These are phyloP conservation scores for Volucella inanis DNA, from an alignment of 2,888 invertebrate genomes.

Conservation along the genomic window DNA sequence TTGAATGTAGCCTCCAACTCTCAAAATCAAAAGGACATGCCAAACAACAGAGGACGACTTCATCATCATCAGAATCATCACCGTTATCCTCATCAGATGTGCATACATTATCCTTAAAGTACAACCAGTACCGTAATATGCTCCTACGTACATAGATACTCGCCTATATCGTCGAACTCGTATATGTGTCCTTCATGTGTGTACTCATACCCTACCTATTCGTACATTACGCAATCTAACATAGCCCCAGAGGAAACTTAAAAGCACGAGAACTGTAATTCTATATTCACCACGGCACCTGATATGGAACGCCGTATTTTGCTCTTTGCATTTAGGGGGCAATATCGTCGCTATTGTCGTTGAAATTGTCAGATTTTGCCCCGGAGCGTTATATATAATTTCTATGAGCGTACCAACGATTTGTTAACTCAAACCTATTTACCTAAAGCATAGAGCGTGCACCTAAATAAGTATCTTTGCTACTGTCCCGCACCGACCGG, in stretches of 20 bases:
- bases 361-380: constrained; percentile 41
- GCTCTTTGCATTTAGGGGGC: neutral
- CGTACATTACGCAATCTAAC: constrained; percentile 19
- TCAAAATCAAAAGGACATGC: constrained; percentile 23
- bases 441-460: neutral
- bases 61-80: constrained; percentile 44
- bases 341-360: constrained; percentile 31
- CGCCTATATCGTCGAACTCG: neutral
- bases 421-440: constrained; percentile 14
- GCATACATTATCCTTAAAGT: constrained; percentile 61
- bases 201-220: neutral
- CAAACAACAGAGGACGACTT: constrained; percentile 40
- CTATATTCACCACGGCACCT: constrained; percentile 40
- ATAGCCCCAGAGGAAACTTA: constrained; percentile 36
- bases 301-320: constrained; percentile 2
- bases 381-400: constrained; percentile 23
- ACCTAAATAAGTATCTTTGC: no score
- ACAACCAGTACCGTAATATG: neutral
- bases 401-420: neutral
- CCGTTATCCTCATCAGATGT: constrained; percentile 47
- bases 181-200: neutral
- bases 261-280: constrained; percentile 42
- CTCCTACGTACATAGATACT: no score
- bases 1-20: constrained; percentile 16
- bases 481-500: no score